Percentiles rank a stretch among this genome's conserved stretches.
These are phyloP conservation scores for Pollachius pollachius DNA, from an alignment of 2,113 vertebrate genomes.

Conservation along the genomic window DNA sequence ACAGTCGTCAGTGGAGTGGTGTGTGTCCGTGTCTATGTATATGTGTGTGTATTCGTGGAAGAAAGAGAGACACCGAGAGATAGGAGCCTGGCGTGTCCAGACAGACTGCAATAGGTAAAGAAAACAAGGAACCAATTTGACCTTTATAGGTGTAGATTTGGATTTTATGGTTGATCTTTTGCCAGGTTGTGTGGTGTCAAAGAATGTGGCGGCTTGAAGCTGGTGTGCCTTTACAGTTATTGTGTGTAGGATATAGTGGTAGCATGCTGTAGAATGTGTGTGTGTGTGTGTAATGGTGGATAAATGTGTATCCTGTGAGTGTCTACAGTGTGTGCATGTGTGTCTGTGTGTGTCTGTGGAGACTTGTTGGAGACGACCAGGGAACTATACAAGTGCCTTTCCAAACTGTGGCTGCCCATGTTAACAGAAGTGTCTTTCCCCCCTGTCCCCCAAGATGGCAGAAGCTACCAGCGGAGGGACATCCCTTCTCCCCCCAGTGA, in stretches of 20 bases:
- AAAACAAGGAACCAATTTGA: conserved; percentile 26
- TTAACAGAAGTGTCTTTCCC: too few species aligned
- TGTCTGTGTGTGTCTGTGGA: not conserved
- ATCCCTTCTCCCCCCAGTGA: conserved; percentile 74
- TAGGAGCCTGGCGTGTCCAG: conserved; percentile 37
- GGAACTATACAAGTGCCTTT: too few species aligned
- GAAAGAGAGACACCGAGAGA: conserved; percentile 36
- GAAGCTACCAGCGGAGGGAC: conserved; percentile 36
- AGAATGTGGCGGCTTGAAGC: not conserved
- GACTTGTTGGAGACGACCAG: not conserved
- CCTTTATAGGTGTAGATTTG: conserved; percentile 25
- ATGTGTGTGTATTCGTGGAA: conserved; percentile 35
- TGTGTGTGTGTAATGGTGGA: too few species aligned
- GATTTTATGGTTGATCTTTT: conserved; percentile 5
- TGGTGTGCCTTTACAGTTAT: too few species aligned
- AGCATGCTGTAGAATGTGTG: too few species aligned
- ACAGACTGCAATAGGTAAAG: conserved; percentile 43
- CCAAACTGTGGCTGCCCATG: too few species aligned
- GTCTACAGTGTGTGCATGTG: conserved; percentile 11
- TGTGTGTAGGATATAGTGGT: too few species aligned
- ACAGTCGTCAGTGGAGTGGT: conserved; percentile 47
- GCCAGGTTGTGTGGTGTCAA: conserved; percentile 30
- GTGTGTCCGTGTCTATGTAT: conserved; percentile 46
- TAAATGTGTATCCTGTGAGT: too few species aligned
- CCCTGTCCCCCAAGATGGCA: conserved; percentile 64